phyloP scores from a whole-genome alignment of 2,888 invertebrate species.

The Drosophila monieri region DNA sequence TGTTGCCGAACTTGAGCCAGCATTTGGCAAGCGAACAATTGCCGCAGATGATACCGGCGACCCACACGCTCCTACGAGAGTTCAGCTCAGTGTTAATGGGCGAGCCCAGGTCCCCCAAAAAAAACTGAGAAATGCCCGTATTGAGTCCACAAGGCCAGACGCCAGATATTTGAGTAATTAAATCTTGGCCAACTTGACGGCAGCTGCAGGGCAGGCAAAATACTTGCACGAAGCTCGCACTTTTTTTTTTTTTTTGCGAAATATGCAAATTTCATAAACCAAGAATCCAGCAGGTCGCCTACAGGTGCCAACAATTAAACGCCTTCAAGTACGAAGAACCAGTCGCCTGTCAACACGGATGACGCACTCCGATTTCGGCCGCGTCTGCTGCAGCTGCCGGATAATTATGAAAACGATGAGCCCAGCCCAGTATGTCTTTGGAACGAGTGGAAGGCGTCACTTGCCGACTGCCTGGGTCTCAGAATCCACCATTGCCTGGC shows the following conservation, averaged over 20 bases:
- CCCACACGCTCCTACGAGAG: slow-evolving; percentile 63
- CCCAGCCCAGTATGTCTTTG: slow-evolving; percentile 21
- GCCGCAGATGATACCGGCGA: slow-evolving; percentile 41
- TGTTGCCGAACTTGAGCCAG: slow-evolving; percentile 21
- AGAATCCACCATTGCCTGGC: slow-evolving; percentile 16
- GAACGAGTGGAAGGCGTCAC: slow-evolving; percentile 41
- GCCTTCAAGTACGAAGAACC: slow-evolving; percentile 50
- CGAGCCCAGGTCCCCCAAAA: slow-evolving; percentile 51
- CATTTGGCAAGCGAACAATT: slow-evolving; percentile 40
- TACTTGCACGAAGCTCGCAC: slow-evolving; percentile 5
- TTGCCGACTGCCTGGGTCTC: slow-evolving; percentile 41
- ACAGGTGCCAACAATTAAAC: slow-evolving; percentile 65
- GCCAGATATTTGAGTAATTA: slow-evolving; percentile 64
- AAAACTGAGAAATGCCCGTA: slow-evolving; percentile 34
- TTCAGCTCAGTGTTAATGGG: slow-evolving; percentile 61
- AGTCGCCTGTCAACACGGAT: slow-evolving; percentile 63
- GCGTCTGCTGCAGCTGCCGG: slow-evolving; percentile 56
- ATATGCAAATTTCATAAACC: slow-evolving; percentile 53
- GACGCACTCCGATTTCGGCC: slow-evolving; percentile 45
- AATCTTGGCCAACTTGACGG: slow-evolving; percentile 69
- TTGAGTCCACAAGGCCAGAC: slow-evolving; percentile 63
- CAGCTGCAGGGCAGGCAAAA: slow-evolving; percentile 20
- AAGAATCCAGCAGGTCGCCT: slow-evolving; percentile 60
- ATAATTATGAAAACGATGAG: slow-evolving; percentile 32
- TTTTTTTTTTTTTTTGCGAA: background rate